These are phyloP conservation scores for Channa maculata DNA, from an alignment of 2,113 vertebrate genomes.

Conservation along the genomic window DNA sequence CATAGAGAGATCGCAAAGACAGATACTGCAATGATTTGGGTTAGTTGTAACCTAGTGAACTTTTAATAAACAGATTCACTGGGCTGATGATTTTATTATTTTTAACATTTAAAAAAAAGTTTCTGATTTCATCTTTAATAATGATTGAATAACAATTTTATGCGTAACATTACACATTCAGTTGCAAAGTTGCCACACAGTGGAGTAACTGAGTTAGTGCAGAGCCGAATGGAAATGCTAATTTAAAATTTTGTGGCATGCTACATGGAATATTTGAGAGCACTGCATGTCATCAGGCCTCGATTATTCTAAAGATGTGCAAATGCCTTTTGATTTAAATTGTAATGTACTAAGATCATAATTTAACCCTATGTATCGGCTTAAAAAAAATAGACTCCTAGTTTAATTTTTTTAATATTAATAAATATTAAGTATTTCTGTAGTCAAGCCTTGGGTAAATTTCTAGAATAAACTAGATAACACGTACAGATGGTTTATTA, in stretches of 20 bases:
- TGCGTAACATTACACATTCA: slow-evolving; percentile 18
- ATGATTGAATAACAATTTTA: too few relatives aligned
- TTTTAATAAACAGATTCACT: slow-evolving; percentile 12
- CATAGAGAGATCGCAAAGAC: slow-evolving; percentile 8
- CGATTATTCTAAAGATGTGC: slow-evolving; percentile 71
- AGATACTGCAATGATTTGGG: not conserved
- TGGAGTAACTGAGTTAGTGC: slow-evolving; percentile 38
- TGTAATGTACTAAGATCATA: slow-evolving; percentile 74
- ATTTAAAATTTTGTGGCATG: slow-evolving; percentile 69
- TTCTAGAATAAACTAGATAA: not conserved
- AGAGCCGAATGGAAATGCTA: slow-evolving; percentile 68
- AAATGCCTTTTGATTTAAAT: slow-evolving; percentile 76
- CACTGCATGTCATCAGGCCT: slow-evolving; percentile 66
- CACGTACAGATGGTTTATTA: not conserved
- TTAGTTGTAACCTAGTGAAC: not conserved
- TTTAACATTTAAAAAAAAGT: not conserved
- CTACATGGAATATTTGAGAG: slow-evolving; percentile 60
- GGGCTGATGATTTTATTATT: slow-evolving; percentile 4
- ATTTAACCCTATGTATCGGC: slow-evolving; percentile 64
- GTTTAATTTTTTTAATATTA: slow-evolving; percentile 27
- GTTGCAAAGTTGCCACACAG: slow-evolving; percentile 32
- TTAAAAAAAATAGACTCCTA: slow-evolving; percentile 50
- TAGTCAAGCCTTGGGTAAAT: slow-evolving; percentile 7
- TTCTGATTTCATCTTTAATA: too few relatives aligned
- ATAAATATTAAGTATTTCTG: slow-evolving; percentile 12